Evolutionary conservation across 2,113 vertebrate genomes (phyloP), one percentile per base, ranked within the genome.

Genomic region (Crotalus horridus): DNA sequence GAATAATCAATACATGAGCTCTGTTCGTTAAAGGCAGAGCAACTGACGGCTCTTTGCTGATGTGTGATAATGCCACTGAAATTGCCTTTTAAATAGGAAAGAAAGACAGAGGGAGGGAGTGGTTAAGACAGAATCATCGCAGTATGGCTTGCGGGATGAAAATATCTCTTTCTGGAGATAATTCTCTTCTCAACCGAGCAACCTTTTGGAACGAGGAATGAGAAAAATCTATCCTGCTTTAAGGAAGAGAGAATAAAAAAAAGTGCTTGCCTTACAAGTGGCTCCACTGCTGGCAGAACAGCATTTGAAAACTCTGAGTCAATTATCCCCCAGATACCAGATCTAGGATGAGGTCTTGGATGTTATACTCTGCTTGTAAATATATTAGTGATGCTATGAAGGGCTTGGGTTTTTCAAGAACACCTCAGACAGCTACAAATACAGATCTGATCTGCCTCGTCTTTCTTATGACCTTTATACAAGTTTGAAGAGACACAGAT

Each of bases 121-220:
- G 0, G 1, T 85, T n/a, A 0, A 0, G 0, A 92, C 29, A 39
- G 9, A 10, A 93, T 1, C 0, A 89, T 91, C 43, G 85, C 8
- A 29, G 24, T 43, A 15, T 85, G 58, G 8, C 87, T 92, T 26
- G 46, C 0, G 0, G 56, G 46, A 10, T 10, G 24, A 26, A 48
- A 26, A 4, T 92, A 3, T 11, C 92, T 89, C 0, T 0, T 3
- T 0, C 4, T 6, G 12, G 5, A 1, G 2, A 85, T 4, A 81
- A 55, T 74, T 29, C 21, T 43, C 24, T 92, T 5, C 12, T 94
- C 87, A 89, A 17, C 48, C 29, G 13, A 94, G 43, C 33, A 90
- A 46, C 24, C 24, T 61, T 61, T 89, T 61, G 17, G 33, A 81
- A 81, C 0, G 7, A 81, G 33, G 43, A 81, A 81, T 23, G 43